phyloP scores from a whole-genome alignment of 2,888 invertebrate genomes.

The Heliothis peltigera region DNA sequence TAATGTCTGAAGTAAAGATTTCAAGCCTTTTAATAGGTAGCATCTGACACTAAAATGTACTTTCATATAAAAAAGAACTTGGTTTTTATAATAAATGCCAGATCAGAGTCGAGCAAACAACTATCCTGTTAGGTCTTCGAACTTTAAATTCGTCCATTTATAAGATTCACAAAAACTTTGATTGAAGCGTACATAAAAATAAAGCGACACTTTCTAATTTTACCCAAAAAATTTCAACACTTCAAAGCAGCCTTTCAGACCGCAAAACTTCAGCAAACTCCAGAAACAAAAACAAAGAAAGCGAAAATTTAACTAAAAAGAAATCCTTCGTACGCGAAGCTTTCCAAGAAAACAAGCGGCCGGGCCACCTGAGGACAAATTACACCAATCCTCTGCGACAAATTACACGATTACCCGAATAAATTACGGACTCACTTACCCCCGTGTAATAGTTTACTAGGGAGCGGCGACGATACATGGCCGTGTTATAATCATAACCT shows the following conservation, averaged over 20 bases:
- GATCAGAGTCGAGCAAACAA: no score
- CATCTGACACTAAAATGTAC: no score
- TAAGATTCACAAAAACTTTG: background rate
- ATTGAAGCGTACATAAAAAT: conserved; percentile 12
- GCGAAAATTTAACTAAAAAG: conserved; percentile 46
- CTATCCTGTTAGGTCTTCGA: background rate
- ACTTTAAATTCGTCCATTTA: background rate
- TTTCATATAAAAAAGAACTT: no score
- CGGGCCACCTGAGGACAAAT: conserved; percentile 77
- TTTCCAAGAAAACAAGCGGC: conserved; percentile 65
- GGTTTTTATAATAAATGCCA: no score
- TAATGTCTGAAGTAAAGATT: no score
- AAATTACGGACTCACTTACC: conserved; percentile 78
- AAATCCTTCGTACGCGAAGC: conserved; percentile 29
- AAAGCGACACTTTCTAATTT: conserved; percentile 17
- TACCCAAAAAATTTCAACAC: conserved; percentile 12
- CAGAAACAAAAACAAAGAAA: conserved; percentile 44
- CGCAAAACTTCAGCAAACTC: conserved; percentile 13
- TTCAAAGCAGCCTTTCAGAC: conserved; percentile 12
- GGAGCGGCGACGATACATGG: conserved; percentile 64
- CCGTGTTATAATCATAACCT: conserved; percentile 63
- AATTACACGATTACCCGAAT: conserved; percentile 83
- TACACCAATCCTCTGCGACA: conserved; percentile 77
- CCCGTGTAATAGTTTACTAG: conserved; percentile 67
- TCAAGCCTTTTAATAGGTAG: no score